These are phyloP conservation scores for Plebejus argus DNA, from an alignment of 2,888 invertebrate genomes.

Conservation along the genomic window DNA sequence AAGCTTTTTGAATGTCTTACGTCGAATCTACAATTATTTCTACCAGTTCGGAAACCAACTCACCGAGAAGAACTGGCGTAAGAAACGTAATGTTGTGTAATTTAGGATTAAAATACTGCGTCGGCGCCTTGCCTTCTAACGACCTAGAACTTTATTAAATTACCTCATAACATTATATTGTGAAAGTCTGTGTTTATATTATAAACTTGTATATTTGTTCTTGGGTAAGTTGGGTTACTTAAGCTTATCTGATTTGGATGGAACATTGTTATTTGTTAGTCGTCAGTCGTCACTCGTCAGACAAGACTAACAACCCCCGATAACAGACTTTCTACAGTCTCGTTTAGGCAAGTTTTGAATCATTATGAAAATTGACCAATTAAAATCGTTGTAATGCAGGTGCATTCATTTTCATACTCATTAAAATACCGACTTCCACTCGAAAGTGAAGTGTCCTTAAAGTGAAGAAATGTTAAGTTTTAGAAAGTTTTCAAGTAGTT, in stretches of 20 bases:
- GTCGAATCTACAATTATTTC: no score
- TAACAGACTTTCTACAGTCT: background rate
- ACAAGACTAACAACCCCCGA: background rate
- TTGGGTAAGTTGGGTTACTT: constrained; percentile 10
- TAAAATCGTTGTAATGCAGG: background rate
- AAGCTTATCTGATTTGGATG: background rate
- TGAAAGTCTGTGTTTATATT: constrained; percentile 10
- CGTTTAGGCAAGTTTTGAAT: background rate
- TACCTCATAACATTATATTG: background rate
- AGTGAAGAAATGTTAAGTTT: background rate
- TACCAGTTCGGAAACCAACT: no score
- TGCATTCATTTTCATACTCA: constrained; percentile 2
- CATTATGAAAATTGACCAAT: constrained; percentile 5
- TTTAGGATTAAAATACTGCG: background rate
- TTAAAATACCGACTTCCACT: background rate
- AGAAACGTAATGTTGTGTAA: background rate
- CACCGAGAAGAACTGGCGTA: no score
- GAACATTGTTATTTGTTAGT: background rate
- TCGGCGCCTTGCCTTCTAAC: constrained; percentile 6
- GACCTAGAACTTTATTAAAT: constrained; percentile 19
- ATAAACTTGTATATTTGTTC: background rate
- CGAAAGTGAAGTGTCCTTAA: background rate
- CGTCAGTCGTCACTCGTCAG: background rate
- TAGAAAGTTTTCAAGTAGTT: constrained; percentile 6
- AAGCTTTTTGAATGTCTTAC: no score